These are phyloP conservation scores for Drosophila koepferae DNA, from an alignment of 2,888 invertebrate genomes.

Conservation along the genomic window DNA sequence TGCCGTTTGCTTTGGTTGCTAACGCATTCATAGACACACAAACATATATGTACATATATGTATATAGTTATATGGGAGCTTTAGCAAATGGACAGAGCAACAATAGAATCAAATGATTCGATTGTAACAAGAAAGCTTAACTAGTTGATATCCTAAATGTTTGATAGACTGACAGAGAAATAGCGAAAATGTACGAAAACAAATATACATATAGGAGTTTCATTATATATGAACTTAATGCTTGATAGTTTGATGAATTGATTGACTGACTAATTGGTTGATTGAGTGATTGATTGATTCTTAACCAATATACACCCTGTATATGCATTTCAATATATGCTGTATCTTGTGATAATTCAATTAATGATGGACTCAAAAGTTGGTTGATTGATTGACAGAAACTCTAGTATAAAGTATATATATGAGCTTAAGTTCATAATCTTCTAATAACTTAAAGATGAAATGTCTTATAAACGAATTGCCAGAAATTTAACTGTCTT, in stretches of 20 bases:
- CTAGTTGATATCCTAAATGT: not conserved
- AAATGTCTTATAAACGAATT: not conserved
- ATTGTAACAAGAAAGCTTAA: not conserved
- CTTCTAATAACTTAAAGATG: too few species aligned
- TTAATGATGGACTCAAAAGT: too few species aligned
- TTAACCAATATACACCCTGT: too few species aligned
- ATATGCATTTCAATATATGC: too few species aligned
- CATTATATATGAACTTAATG: not conserved
- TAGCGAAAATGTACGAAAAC: too few species aligned
- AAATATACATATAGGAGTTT: too few species aligned
- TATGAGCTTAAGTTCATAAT: too few species aligned
- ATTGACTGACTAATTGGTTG: too few species aligned
- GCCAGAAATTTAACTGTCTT: too few species aligned
- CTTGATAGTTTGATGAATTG: not conserved
- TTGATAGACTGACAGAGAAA: not conserved
- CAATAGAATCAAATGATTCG: not conserved
- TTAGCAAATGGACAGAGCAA: constrained; percentile 3
- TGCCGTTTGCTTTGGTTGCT: constrained; percentile 14
- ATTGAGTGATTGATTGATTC: too few species aligned
- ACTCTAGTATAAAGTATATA: not conserved
- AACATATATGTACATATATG: not conserved
- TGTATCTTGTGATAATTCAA: too few species aligned
- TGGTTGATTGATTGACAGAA: not conserved
- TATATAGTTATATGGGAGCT: not conserved
- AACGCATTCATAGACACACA: constrained; percentile 8